These are phyloP conservation scores for Latrodectus elegans DNA, from an alignment of 2,888 invertebrate genomes.

Conservation along the genomic window DNA sequence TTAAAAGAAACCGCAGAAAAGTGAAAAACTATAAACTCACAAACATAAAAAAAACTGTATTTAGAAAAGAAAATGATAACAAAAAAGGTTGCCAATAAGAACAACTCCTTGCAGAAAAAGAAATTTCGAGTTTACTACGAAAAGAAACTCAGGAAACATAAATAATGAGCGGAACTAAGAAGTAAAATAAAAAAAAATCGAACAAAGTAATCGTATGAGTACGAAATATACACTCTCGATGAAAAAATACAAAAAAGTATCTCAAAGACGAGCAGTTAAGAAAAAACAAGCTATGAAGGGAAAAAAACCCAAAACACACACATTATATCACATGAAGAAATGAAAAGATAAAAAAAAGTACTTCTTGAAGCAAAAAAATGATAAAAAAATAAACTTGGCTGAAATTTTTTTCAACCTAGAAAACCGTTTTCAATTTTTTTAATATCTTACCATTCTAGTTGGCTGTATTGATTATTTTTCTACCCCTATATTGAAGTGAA, in stretches of 20 bases:
- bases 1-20: too few species aligned
- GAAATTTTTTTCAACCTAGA: too few species aligned
- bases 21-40: constrained; percentile 6
- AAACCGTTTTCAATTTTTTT: constrained; percentile 59
- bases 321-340: constrained; percentile 9
- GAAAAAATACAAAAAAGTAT: constrained; percentile 26
- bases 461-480: constrained; percentile 52
- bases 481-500: neutral
- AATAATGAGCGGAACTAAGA: constrained; percentile 50
- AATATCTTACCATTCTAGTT: constrained; percentile 63
- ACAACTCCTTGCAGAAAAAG: neutral
- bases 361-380: neutral
- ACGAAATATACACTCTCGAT: constrained; percentile 10
- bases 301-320: constrained; percentile 31
- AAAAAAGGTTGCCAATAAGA: neutral
- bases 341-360: constrained; percentile 16
- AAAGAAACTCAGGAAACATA: constrained; percentile 18
- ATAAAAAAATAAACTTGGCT: too few species aligned
- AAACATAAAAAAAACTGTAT: constrained; percentile 6
- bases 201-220: neutral
- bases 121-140: neutral
- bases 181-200: constrained; percentile 19
- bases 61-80: neutral
- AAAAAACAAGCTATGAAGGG: constrained; percentile 3
- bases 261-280: constrained; percentile 14